These are phyloP conservation scores for Pollenia amentaria DNA, from an alignment of 2,888 invertebrate species.

Conservation along the genomic window DNA sequence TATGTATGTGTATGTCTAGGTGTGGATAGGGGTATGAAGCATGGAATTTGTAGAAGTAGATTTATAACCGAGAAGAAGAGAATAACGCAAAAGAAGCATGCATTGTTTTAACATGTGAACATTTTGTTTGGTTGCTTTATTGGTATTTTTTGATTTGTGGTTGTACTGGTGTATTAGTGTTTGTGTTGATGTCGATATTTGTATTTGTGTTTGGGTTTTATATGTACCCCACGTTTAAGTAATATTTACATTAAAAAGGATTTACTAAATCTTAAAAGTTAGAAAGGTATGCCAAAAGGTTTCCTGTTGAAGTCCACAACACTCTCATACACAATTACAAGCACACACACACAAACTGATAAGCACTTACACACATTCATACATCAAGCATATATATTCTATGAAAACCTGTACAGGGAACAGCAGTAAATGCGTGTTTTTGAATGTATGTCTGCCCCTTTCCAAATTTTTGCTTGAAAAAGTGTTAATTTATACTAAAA, in stretches of 20 bases:
- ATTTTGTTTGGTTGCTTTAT: constrained; percentile 55
- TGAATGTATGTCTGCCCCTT: not conserved
- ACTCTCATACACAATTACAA: not conserved
- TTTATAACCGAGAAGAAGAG: constrained; percentile 17
- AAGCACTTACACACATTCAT: not conserved
- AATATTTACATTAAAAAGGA: constrained; percentile 61
- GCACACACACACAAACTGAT: constrained; percentile 5
- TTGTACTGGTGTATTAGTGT: constrained; percentile 13
- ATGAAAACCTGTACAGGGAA: not conserved
- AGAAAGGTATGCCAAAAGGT: constrained; percentile 47
- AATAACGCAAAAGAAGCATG: not conserved
- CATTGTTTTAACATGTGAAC: constrained; percentile 52
- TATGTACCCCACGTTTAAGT: constrained; percentile 57
- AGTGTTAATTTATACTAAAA: not conserved
- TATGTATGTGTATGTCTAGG: not conserved
- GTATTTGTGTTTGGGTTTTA: constrained; percentile 10
- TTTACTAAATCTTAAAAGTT: constrained; percentile 47
- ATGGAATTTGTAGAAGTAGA: not conserved
- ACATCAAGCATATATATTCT: not conserved
- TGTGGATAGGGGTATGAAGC: not conserved
- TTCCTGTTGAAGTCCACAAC: constrained; percentile 45
- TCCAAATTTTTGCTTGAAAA: not conserved
- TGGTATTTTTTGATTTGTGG: constrained; percentile 62
- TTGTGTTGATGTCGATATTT: not conserved
- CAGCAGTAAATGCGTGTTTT: constrained; percentile 8